Evolutionary conservation across 2,113 vertebrate species (phyloP), one percentile per base, ranked within the genome.

Genomic region (Hirundichthys speculiger): DNA sequence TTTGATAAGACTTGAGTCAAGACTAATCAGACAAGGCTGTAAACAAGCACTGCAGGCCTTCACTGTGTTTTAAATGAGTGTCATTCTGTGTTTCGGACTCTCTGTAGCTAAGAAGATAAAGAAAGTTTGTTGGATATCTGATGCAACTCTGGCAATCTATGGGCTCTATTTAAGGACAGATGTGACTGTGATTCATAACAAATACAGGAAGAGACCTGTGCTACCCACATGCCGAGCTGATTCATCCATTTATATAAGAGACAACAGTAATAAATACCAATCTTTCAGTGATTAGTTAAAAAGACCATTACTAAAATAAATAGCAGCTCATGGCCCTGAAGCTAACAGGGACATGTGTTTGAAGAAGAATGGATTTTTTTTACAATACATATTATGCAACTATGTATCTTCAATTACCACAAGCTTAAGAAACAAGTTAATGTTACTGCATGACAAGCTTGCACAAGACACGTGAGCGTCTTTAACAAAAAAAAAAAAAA

Each of bases 181-280:
- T 38, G 42, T 3, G 41, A 43, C 18, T 16, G 0, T 21, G 38
- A 5, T 25, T 39, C 3, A 41, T 48, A 71, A 70, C 19, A 60
- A 49, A 70, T 12, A 34, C 24, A 66, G 20, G 14, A 24, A 16
- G 45, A 19, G 65, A 76, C 34, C 20, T 46, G 4, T 25, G 27
- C 56, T 60, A 40, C 77, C 73, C 50, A 69, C 72, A 64, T 9
- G 24, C 40, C 25, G 1, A 13, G 30, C 51, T 75, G 64, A 78
- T 61, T 71, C 54, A 78, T 45, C 3, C 3, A 20, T 64, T 75
- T 71, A 77, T 61, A 25, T 62, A 68, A 78, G 19, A 45, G 19
- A 42, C 1, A 4, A 14, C 21, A 18, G 16, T 41, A 49, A 63
- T 64, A 52, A 40, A 53, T 48, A 67, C 21, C n/a, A 46, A 21